Evolutionary conservation across 2,888 invertebrate species (phyloP).

Genomic region (Pseudanteris insignis): DNA sequence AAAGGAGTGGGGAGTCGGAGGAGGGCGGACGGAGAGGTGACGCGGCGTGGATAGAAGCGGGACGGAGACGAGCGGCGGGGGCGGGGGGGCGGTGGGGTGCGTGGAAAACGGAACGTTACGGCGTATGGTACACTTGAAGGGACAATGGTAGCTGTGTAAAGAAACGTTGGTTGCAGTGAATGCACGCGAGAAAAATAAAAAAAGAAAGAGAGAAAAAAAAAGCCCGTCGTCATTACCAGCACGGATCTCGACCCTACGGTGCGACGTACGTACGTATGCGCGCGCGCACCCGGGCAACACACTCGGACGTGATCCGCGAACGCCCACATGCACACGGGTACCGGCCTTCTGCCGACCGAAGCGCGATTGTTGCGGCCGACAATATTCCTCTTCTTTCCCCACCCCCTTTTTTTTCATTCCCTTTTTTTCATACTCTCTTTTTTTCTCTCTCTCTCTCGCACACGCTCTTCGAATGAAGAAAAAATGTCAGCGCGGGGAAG

Average conservation of each 20-base stretch:
- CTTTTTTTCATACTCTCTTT: not conserved
- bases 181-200: constrained; percentile 32
- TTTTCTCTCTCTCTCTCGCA: not conserved
- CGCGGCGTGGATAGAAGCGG: not conserved
- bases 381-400: not conserved
- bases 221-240: constrained; percentile 16
- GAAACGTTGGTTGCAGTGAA: constrained; percentile 30
- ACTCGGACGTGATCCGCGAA: not conserved
- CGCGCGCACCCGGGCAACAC: too few relatives aligned
- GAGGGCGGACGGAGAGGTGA: too few relatives aligned
- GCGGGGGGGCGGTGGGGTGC: too few relatives aligned
- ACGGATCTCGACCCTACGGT: constrained; percentile 16
- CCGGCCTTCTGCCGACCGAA: constrained; percentile 25
- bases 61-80: constrained; percentile 1
- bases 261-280: not conserved
- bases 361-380: constrained; percentile 22
- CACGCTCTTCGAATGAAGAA: too few relatives aligned
- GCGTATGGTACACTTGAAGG: constrained; percentile 15
- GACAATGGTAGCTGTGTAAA: constrained; percentile 25
- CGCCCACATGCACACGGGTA: constrained; percentile 8
- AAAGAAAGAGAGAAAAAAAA: too few relatives aligned
- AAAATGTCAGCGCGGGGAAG: too few relatives aligned
- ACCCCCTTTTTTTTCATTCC: too few relatives aligned
- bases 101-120: constrained; percentile 15
- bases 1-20: too few relatives aligned